Percentiles rank a stretch among this genome's conserved stretches.
phyloP scores from a whole-genome alignment of 2,113 vertebrate genomes.

The Uropsilus gracilis region DNA sequence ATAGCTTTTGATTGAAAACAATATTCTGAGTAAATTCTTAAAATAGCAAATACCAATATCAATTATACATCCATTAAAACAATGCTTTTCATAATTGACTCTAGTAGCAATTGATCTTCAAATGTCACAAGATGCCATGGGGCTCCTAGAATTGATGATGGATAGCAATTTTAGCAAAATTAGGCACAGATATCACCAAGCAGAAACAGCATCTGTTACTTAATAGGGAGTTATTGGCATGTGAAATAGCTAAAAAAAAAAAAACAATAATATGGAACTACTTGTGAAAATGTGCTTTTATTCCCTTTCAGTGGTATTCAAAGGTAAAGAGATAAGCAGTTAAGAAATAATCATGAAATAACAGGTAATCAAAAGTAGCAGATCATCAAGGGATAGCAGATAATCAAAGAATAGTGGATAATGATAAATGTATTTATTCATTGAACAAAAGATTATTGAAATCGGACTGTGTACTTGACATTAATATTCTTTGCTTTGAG shows the following conservation, averaged over 20 bases:
- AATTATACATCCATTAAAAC: slow-evolving; percentile 67
- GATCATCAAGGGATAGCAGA: not conserved
- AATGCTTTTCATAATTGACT: slow-evolving; percentile 67
- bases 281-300: slow-evolving; percentile 16
- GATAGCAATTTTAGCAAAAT: slow-evolving; percentile 70
- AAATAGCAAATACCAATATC: slow-evolving; percentile 58
- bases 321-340: slow-evolving; percentile 22
- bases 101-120: slow-evolving; percentile 69
- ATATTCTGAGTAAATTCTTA: slow-evolving; percentile 42
- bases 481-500: not conserved
- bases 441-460: not conserved
- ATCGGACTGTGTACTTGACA: not conserved
- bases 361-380: not conserved
- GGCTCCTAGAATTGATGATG: slow-evolving; percentile 67
- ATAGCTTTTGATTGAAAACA: not conserved
- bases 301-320: not conserved
- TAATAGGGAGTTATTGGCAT: slow-evolving; percentile 44
- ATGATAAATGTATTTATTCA: not conserved
- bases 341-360: not conserved
- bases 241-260: slow-evolving; percentile 57
- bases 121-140: slow-evolving; percentile 71
- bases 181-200: slow-evolving; percentile 62
- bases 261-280: slow-evolving; percentile 44
- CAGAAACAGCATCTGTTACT: slow-evolving; percentile 63
- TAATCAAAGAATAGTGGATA: slow-evolving; percentile 9